Conservation (phyloP, 2,113 vertebrate species). For the Aegithalos caudatus region DNA sequence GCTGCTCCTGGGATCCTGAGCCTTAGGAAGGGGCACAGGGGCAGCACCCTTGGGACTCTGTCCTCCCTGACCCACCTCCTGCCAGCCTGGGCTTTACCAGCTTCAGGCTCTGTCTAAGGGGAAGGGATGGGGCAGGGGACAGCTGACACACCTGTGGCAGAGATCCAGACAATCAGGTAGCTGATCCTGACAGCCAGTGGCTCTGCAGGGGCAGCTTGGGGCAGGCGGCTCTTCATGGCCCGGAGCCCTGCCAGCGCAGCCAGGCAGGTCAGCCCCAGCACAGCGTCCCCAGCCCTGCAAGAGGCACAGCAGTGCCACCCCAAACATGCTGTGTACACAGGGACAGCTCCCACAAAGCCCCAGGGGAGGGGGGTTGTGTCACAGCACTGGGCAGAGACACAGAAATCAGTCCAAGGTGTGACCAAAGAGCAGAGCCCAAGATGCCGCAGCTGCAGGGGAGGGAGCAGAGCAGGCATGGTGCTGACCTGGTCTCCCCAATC, state of each 20-base stretch:
- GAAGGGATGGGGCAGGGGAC: neutral
- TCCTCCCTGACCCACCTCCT: neutral
- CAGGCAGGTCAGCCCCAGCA: constrained; percentile 70
- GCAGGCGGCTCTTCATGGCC: constrained; percentile 77
- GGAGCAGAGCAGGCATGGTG: neutral
- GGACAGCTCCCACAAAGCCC: neutral
- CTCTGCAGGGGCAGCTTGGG: neutral
- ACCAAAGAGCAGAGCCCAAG: neutral
- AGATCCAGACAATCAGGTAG: constrained; percentile 76
- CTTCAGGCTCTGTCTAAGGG: fast-evolving
- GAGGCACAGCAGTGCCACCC: neutral
- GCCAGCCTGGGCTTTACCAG: neutral
- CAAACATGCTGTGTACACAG: fast-evolving
- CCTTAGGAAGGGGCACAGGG: neutral
- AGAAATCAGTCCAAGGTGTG: neutral
- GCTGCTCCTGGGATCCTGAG: neutral
- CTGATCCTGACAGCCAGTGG: constrained; percentile 53
- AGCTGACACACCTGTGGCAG: constrained; percentile 78
- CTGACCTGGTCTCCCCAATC: constrained; percentile 82
- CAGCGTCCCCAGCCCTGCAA: constrained; percentile 63
- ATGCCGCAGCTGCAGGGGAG: neutral
- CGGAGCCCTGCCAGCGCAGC: constrained; percentile 71
- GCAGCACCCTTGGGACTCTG: neutral
- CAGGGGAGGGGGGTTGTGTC: fast-evolving
- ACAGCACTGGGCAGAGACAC: fast-evolving